Evolutionary conservation across 2,888 invertebrate species (phyloP).

Genomic region (Diploptera punctata): DNA sequence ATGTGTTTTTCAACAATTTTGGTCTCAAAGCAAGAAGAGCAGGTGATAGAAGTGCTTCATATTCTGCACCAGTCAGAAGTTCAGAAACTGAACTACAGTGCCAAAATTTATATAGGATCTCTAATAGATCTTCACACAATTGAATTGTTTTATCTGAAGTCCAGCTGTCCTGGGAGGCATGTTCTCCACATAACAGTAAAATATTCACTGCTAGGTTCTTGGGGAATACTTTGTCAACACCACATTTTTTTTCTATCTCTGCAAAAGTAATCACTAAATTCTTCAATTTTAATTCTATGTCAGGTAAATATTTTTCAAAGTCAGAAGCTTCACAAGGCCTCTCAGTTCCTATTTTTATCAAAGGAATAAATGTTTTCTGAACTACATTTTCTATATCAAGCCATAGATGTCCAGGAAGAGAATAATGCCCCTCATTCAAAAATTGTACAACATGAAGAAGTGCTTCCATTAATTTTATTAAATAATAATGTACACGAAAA

Average conservation of each 20-base stretch:
- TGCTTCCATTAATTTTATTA: no score
- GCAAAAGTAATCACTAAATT: background rate
- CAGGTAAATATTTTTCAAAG: conserved; percentile 48
- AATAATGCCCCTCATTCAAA: no score
- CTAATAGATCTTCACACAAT: conserved; percentile 47
- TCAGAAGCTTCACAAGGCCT: conserved; percentile 51
- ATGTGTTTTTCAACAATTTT: conserved; percentile 55
- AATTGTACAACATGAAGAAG: no score
- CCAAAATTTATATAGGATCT: conserved; percentile 47
- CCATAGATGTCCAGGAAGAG: background rate
- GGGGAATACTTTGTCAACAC: background rate
- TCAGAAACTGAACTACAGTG: conserved; percentile 45
- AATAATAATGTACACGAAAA: no score
- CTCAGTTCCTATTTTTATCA: conserved; percentile 43
- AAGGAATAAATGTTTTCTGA: conserved; percentile 47
- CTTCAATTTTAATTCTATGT: conserved; percentile 47
- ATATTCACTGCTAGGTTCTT: conserved; percentile 45
- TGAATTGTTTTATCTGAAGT: conserved; percentile 49
- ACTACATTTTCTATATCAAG: background rate
- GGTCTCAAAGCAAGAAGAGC: conserved; percentile 51
- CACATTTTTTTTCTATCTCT: no score
- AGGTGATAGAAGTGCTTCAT: conserved; percentile 43
- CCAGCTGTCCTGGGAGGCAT: conserved; percentile 51
- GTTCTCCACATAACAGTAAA: conserved; percentile 52
- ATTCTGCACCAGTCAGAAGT: conserved; percentile 35